Conservation (phyloP, 2,113 vertebrate genomes). For the Cottus gobio region DNA sequence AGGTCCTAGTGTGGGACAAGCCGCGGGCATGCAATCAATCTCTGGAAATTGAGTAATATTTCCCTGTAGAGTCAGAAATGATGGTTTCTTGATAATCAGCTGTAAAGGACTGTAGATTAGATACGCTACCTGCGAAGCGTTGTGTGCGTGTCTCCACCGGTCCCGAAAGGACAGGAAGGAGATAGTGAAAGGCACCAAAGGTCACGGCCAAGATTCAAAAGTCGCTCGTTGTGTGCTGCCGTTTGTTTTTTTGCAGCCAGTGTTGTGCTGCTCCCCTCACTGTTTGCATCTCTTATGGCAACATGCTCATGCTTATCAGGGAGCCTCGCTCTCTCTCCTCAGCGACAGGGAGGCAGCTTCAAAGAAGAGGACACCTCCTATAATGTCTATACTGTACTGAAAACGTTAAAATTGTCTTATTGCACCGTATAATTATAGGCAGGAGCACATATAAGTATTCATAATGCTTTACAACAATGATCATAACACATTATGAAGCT, state of each 20-base stretch:
- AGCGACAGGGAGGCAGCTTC: background rate
- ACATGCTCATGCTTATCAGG: background rate
- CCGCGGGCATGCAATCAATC: background rate
- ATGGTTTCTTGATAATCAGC: background rate
- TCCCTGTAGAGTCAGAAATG: background rate
- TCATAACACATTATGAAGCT: background rate
- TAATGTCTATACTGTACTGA: background rate
- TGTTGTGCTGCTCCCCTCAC: background rate
- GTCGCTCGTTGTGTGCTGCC: background rate
- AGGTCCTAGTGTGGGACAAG: background rate
- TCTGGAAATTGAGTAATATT: background rate
- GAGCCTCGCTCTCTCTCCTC: background rate
- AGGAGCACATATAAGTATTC: background rate
- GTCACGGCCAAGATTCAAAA: slow-evolving; percentile 29
- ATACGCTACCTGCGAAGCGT: slow-evolving; percentile 20
- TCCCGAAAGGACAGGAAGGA: background rate
- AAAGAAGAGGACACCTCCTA: background rate
- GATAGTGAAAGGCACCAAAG: slow-evolving; percentile 25
- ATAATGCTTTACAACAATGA: too few relatives aligned
- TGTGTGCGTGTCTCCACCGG: slow-evolving; percentile 13
- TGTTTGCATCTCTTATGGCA: slow-evolving; percentile 7
- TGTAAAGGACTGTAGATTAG: slow-evolving; percentile 10
- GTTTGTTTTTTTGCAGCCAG: slow-evolving; percentile 44
- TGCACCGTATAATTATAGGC: background rate
- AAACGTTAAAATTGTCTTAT: background rate